These are phyloP conservation scores for Drosophila melanogaster DNA, from an alignment of 1,140 invertebrate species.

Conservation along the genomic window Release_6_plus_ISO1_MT NT_033779.5:21006501-21007000, in stretches of 20 bases:
- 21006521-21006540: background rate
- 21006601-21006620: slow-evolving; percentile 75
- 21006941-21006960: slow-evolving; percentile 59
- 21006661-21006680: background rate
- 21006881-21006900: slow-evolving; percentile 9
- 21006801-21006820: too few species aligned
- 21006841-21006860: background rate
- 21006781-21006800: background rate
- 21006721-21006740: background rate
- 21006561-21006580: slow-evolving; percentile 80
- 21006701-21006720: background rate
- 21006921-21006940: slow-evolving; percentile 75
- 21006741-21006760: too few species aligned
- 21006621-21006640: slow-evolving; percentile 78
- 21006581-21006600: slow-evolving; percentile 58
- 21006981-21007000: slow-evolving; percentile 18
- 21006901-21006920: slow-evolving; percentile 16
- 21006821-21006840: background rate
- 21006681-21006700: background rate
- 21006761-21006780: background rate
- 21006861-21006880: background rate
- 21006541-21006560: slow-evolving; percentile 79
- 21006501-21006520: slow-evolving; percentile 29
- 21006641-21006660: slow-evolving; percentile 31
- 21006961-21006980: slow-evolving; percentile 18